Evolutionary conservation across 2,888 invertebrate genomes (phyloP), one percentile per base, ranked within the genome.

Genomic region (Trichopoda pennipes): DNA sequence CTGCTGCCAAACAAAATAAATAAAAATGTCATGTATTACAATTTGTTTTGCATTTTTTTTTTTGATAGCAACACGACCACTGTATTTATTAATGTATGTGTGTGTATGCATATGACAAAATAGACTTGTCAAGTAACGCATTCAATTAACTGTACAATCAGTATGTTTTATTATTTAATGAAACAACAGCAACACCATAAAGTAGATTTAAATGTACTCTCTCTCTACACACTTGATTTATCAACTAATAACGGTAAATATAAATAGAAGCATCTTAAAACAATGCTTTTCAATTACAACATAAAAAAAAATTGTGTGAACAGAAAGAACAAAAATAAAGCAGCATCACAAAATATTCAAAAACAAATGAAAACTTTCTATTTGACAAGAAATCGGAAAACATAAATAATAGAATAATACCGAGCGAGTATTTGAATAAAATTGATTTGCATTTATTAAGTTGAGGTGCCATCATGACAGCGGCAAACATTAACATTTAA

Each of bases 401-500:
- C 2, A 38, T 17, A 23, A 4, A 16, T 53, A 32, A 56, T 21
- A n/a, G 3, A 47, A 42, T 53, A 35, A 61, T 9, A 38, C 23
- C 49, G 16, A 49, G 19, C 16, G 4, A 19, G 8, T 32, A 61
- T 32, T 28, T 51, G 55, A 35, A 56, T 66, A 38, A 70, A 75
- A 80, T 72, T 66, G 55, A 72, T 76, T 72, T 76, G 68, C 66
- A 81, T 49, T 19, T 49, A 47, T 81, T 38, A 28, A 21, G 42
- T 28, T 35, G 21, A 58, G 60, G 60, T 56, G 47, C 14, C 32
- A 53, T 38, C 12, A 2, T 38, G 38, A 2, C 38, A 38, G 38
- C 68, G 68, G 49, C 56, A 64, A 75, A 55, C 53, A 80, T 74
- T 68, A 74, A 38, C 75, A 75, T 66, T 78, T 78, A n/a, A n/a